Base-by-base conservation (phyloP, 2,797 vertebrate species). In the Etheostoma nigrum region DNA sequence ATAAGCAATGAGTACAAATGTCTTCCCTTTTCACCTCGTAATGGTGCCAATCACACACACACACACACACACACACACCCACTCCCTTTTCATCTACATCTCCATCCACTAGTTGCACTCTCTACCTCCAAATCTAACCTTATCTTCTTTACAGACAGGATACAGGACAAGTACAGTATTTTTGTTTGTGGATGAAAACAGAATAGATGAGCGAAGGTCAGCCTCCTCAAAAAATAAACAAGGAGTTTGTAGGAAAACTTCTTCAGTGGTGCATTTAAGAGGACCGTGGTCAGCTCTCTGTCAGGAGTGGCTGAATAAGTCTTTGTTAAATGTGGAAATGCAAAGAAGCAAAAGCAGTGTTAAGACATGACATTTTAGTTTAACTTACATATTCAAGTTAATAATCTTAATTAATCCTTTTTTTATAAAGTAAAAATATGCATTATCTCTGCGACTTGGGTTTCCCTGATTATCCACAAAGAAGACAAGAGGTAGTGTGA, bases 1-100 rank as follows among this genome's bases (percentile, higher is more conserved):
- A 93, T 91, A 90, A 90, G 91, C 89, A 92, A 83, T 66, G 86
- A 83, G 88, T 83, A 80, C 88, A 92, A 93, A 91, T 92, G 89
- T 88, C 89, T 91, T 90, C 90, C 76, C 88, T 80, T 83, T 91
- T 94, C 83, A 90, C 90, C 90, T 83, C 83, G 4, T 87, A 88
- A 86, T 84, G 87, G 77, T 90, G 90, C 86, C 93, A 94, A 90
- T 95, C 93, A 94, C 67, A n/a, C 45, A 36, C 71, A 36, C 45
- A 27, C 55, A 63, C 63, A 45, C 42, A 48, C 61, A 76, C 63
- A 53, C 33, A 49, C 58, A 54, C 60, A 45, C 78, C 45, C 67
- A 68, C 82, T 67, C 82, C 77, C 74, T 65, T 64, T 55, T 70
- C 74, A 85, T 72, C 84, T 80, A 74, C 79, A 89, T 78, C 85